Evolutionary conservation across 2,113 vertebrate genomes (phyloP), one percentile per base, ranked within the genome.

Genomic region (Calonectris borealis): DNA sequence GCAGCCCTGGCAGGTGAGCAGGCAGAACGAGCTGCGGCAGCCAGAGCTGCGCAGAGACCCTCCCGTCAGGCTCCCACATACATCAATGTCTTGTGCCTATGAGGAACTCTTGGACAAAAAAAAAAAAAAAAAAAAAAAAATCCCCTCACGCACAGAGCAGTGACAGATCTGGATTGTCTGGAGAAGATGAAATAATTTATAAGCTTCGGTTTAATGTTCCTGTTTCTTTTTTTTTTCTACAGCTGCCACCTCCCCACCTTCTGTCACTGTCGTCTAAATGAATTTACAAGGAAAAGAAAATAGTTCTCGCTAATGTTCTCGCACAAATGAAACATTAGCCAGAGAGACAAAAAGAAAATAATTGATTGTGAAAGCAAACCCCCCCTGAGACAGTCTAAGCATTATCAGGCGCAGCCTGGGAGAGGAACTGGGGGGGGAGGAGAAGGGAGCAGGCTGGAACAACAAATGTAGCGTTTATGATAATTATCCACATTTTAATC

Each of bases 401-500:
- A 86, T 97, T 97, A 95, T 96, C 92, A 92, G 92, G 82, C 95
- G 79, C 96, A 96, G 96, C 69, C 90, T 94, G 93, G 68, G 88
- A 96, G 81, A 96, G 80, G 91, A 72, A 34, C 44, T 40, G 64
- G 27, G n/a, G 70, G 72, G 66, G 40, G 85, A 90, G 66, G 83
- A 91, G 88, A 70, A 40, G 32, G 8, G 86, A 78, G 52, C 88
- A 25, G 68, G 70, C 83, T 85, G 77, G 40, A 94, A 82, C 86
- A 96, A 95, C 84, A 97, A 97, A 97, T 91, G 88, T 83, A 89
- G 82, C 51, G 0, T 96, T 97, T 97, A 97, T 96, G 96, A 94
- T 97, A 98, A 98, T 97, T 96, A 96, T 95, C 94, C 96, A 49
- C 13, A 6, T 95, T 96, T 97, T 97, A 98, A 98, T 98, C 97